These are phyloP conservation scores for Bombus sylvicola DNA, from an alignment of 1,140 invertebrate species.

Conservation along the genomic window DNA sequence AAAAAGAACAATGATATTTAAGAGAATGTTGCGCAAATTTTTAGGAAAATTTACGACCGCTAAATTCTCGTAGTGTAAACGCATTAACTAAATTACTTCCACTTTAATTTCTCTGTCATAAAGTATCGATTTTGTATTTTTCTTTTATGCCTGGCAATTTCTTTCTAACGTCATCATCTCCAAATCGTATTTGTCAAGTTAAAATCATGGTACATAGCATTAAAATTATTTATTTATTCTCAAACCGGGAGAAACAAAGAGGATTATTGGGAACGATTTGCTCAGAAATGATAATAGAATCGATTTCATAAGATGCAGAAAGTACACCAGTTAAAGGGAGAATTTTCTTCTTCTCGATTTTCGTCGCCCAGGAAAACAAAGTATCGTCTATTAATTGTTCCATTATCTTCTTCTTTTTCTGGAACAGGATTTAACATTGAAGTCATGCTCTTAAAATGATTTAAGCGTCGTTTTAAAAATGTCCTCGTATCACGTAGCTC, in stretches of 20 bases:
- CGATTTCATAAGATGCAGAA: not conserved
- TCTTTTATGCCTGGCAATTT: not conserved
- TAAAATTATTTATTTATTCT: not conserved
- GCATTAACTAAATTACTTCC: not conserved
- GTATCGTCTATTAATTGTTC: slow-evolving; percentile 2
- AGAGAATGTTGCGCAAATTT: not conserved
- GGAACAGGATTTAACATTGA: not conserved
- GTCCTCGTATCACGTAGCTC: not conserved
- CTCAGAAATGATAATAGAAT: not conserved
- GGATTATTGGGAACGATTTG: no score
- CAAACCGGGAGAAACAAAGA: no score
- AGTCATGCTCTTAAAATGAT: not conserved
- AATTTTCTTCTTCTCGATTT: not conserved
- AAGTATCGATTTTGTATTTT: not conserved
- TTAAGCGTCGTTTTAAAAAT: not conserved
- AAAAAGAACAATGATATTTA: not conserved
- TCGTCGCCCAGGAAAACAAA: not conserved
- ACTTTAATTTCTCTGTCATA: not conserved
- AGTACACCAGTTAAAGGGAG: not conserved
- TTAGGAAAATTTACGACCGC: not conserved
- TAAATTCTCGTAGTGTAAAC: no score
- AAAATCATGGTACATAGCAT: not conserved
- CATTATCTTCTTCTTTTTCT: not conserved
- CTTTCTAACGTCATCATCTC: not conserved
- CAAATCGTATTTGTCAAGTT: not conserved